Base-by-base conservation (phyloP, 2,888 invertebrate genomes). In the Eupithecia vulgata region DNA sequence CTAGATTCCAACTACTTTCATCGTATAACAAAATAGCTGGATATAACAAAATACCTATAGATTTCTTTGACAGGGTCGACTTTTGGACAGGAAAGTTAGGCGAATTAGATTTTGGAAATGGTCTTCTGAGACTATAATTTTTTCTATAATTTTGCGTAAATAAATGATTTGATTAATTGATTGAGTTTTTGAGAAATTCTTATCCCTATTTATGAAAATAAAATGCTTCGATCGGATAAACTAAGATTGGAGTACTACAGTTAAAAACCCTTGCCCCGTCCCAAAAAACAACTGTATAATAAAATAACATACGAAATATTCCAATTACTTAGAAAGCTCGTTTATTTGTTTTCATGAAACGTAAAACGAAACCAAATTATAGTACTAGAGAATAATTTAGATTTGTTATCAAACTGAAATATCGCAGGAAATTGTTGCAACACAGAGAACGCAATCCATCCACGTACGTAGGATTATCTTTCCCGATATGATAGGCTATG, bases 401-500 rank as follows among this genome's bases (percentile, higher is more conserved):
- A 34, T 34, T 61, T 61, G 17, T 1, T 37, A 64, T 64, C n/a
- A 8, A 65, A 42, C 6, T 7, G 37, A 7, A 35, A 61, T 17
- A 4, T 30, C 59, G 21, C 59, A 17, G 5, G 0, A 64, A 37
- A 64, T n/a, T 37, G n/a, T n/a, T 64, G 62, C 62, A 64, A n/a
- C 8, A 35, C 4, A 5, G 13, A 13, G 10, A 25, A 42, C 21
- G 65, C 12, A 65, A 21, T 25, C 40, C n/a, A 37, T 21, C 6
- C 65, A 42, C 65, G 40, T 65, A 40, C 21, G 17, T 15, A 21
- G 65, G 65, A 40, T 25, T 37, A 42, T 21, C 21, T 65, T 65
- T 37, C 10, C 17, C 37, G 8, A 34, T 64, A 25, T 37, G 3
- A 62, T 62, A 4, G 45, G 45, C 21, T 37, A 35, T 62, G 34